Evolutionary conservation across 35 echinoderm and acorn worm genomes (phyloP), one percentile per base, ranked within the genome.

Genomic region (Lytechinus pictus): DNA sequence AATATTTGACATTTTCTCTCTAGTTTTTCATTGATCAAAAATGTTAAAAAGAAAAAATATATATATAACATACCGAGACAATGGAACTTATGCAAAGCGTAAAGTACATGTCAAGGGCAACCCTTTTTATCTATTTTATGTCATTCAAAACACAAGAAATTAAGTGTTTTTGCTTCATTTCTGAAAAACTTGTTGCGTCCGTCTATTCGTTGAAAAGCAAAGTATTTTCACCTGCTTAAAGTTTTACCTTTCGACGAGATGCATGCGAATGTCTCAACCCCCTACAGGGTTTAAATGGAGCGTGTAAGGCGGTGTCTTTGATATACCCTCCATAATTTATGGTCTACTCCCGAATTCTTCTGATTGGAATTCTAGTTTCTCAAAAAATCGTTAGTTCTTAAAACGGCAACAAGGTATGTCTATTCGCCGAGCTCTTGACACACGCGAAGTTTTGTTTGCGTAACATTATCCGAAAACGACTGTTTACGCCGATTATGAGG

Each of bases 351-450:
- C 66, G 21, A 79, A 3, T 79, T 79, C n/a, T 24, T 24, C 66
- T 79, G 66, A 79, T 79, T 79, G 66, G n/a, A 79, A 24, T 79
- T 79, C 66, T n/a, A 79, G 66, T 79, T 58, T 79, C 66, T 79
- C 19, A 44, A 44, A 44, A 79, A 79, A 79, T 79, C 66, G 66
- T 79, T 79, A 79, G 21, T 79, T 79, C 66, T 24, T 79, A 79
- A 79, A 79, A 79, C 66, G 66, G 66, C 66, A 79, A 79, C 66
- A 24, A 79, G 66, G 66, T 79, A 79, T 79, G 66, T 16, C 66
- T 16, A 79, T 79, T 79, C 66, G 66, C 21, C 66, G 16, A 79
- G 8, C n/a, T 24, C 21, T 4, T 24, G 66, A 79, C 66, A 79
- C 66, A 79, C 66, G 66, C 66, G 66, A 79, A 14, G 66, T 79